Percentiles rank a stretch among this genome's conserved stretches.
Evolutionary conservation across 1,140 invertebrate genomes (phyloP).

Genomic region (Drosophila triauraria): DNA sequence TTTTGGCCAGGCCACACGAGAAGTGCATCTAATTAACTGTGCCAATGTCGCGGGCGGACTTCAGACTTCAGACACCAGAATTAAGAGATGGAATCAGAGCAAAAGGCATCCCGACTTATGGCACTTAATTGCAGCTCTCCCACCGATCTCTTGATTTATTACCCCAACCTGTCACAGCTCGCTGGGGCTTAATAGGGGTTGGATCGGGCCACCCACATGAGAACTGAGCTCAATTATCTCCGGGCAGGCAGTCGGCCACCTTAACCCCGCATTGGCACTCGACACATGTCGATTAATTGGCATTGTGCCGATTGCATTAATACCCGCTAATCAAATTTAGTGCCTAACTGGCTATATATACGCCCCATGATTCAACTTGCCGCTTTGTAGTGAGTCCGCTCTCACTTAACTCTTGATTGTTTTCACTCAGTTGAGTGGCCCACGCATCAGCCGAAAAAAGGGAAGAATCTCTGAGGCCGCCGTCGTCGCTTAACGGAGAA

Average conservation of each 20-base stretch:
- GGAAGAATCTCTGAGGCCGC: slow-evolving; percentile 9
- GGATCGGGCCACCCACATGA: slow-evolving; percentile 25
- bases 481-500: slow-evolving; percentile 9
- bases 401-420: slow-evolving; percentile 52
- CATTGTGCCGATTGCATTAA: slow-evolving; percentile 69
- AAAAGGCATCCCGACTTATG: slow-evolving; percentile 14
- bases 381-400: slow-evolving; percentile 33
- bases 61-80: neutral
- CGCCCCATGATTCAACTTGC: slow-evolving; percentile 52
- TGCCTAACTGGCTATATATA: slow-evolving; percentile 23
- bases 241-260: slow-evolving; percentile 17
- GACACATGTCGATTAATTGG: slow-evolving; percentile 67
- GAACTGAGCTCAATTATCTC: slow-evolving; percentile 6
- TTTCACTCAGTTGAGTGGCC: slow-evolving; percentile 29
- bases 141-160: slow-evolving; percentile 49
- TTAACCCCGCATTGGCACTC: slow-evolving; percentile 47
- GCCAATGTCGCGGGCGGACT: slow-evolving; percentile 29
- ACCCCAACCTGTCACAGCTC: slow-evolving; percentile 37
- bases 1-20: slow-evolving; percentile 48
- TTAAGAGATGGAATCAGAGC: neutral
- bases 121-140: slow-evolving; percentile 46
- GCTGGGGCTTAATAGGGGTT: slow-evolving; percentile 31
- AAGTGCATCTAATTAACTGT: slow-evolving; percentile 73
- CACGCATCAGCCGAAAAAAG: slow-evolving; percentile 39
- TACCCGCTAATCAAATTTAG: slow-evolving; percentile 68